Percentiles rank a stretch among this genome's conserved stretches.
phyloP scores from a whole-genome alignment of 2,888 invertebrate genomes.

The Caprella mutica region DNA sequence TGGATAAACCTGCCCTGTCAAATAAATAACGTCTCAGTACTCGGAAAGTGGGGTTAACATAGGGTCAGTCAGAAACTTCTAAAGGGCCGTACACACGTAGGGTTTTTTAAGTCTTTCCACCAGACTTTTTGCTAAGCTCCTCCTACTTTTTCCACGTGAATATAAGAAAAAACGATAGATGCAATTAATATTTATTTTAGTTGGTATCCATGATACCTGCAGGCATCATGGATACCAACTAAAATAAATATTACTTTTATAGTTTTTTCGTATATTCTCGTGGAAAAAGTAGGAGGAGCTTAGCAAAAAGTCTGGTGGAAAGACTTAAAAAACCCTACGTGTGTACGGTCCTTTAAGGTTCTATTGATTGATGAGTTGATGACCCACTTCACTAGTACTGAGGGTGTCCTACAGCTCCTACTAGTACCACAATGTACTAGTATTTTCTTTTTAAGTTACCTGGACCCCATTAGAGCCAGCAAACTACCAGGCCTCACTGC shows the following conservation, averaged over 20 bases:
- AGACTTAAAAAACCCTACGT: too few species aligned
- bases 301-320: too few species aligned
- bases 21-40: too few species aligned
- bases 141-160: too few species aligned
- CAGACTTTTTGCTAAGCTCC: too few species aligned
- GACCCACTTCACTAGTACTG: background rate
- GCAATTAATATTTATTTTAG: too few species aligned
- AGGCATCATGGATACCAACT: too few species aligned
- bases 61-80: background rate
- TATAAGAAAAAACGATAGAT: too few species aligned
- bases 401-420: background rate
- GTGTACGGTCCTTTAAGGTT: background rate
- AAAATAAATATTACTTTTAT: too few species aligned
- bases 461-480: conserved; percentile 70
- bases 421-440: background rate
- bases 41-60: background rate
- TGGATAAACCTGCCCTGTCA: background rate
- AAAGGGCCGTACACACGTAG: too few species aligned
- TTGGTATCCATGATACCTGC: too few species aligned
- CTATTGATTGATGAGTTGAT: background rate
- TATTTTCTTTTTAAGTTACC: conserved; percentile 36
- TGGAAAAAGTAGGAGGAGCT: background rate
- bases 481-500: conserved; percentile 68
- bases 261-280: too few species aligned
- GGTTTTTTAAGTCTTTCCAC: background rate